These are phyloP conservation scores for Magallana gigas DNA, from an alignment of 1,140 invertebrate species.

Conservation along the genomic window DNA sequence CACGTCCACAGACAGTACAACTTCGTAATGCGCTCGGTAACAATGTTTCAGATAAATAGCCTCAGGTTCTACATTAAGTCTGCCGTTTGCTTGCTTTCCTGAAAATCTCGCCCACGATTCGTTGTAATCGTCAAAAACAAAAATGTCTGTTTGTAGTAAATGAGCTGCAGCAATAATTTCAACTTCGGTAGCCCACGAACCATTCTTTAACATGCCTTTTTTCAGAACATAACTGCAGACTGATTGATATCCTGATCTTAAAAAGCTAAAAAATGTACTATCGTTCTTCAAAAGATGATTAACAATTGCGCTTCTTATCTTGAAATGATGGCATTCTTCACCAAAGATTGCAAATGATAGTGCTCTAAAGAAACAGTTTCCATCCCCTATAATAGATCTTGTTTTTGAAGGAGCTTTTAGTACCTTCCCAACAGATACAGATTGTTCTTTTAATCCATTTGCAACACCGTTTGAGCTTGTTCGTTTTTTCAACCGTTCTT, in stretches of 20 bases:
- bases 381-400: not conserved
- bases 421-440: not conserved
- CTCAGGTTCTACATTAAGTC: not conserved
- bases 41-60: conserved; percentile 37
- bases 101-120: not conserved
- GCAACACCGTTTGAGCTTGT: not conserved
- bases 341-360: no score
- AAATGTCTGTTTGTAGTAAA: conserved; percentile 39
- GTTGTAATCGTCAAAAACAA: conserved; percentile 1
- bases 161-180: conserved; percentile 40
- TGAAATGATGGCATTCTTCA: not conserved
- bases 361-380: no score
- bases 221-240: not conserved
- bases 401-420: conserved; percentile 9
- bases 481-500: not conserved
- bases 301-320: conserved; percentile 3
- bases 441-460: not conserved
- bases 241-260: conserved; percentile 43
- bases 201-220: conserved; percentile 22
- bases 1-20: not conserved
- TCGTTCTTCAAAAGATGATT: conserved; percentile 19
- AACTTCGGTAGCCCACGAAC: conserved; percentile 44
- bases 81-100: conserved; percentile 9
- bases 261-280: not conserved
- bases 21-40: not conserved